Evolutionary conservation across 2,888 invertebrate genomes (phyloP).

Genomic region (Oithona nana): DNA sequence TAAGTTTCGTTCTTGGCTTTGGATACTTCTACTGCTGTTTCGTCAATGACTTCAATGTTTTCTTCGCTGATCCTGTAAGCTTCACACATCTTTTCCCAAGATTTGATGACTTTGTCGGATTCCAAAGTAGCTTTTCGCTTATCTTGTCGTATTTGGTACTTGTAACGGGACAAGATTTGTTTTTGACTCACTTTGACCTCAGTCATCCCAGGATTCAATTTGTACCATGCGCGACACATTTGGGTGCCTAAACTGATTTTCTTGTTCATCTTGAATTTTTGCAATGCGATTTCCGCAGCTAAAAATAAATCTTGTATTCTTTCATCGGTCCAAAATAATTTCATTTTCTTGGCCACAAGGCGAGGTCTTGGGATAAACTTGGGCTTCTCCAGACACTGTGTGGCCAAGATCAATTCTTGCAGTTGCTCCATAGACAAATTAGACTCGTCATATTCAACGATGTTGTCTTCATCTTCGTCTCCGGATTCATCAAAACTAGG

Average conservation of each 20-base stretch:
- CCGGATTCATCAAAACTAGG: neutral
- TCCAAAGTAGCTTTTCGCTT: neutral
- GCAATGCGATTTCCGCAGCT: neutral
- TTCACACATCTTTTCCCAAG: neutral
- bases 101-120: neutral
- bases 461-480: neutral
- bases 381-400: neutral
- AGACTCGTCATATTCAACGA: neutral
- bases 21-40: too few species aligned
- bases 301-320: slow-evolving; percentile 1
- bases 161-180: neutral
- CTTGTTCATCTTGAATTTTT: neutral
- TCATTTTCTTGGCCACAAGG: slow-evolving; percentile 2
- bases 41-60: neutral
- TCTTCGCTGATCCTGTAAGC: neutral
- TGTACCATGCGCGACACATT: neutral
- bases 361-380: neutral
- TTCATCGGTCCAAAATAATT: slow-evolving; percentile 5
- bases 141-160: neutral
- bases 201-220: neutral
- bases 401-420: neutral
- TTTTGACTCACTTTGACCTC: neutral
- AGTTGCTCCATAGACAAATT: slow-evolving; percentile 5
- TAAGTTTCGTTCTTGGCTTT: neutral
- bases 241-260: neutral